A percentile compares a stretch with the other conserved stretches of the same genome.
Conservation (phyloP, 2,113 vertebrate species). For the Prolemur simus region DNA sequence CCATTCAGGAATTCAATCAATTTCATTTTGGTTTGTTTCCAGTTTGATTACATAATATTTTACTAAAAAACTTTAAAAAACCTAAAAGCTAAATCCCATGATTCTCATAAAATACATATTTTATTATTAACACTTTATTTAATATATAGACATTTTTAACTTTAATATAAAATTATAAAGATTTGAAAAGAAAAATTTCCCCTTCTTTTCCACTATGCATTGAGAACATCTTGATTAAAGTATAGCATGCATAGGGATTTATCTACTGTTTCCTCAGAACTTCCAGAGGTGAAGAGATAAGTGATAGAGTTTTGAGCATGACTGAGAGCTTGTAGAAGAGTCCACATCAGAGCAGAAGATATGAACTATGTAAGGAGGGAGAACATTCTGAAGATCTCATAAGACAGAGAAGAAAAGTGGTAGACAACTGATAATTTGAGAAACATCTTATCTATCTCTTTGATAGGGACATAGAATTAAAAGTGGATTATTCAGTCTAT, state of each 20-base stretch:
- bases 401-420: neutral
- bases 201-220: neutral
- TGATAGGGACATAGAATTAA: neutral
- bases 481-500: neutral
- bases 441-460: neutral
- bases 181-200: neutral
- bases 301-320: neutral
- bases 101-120: neutral
- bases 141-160: neutral
- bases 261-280: neutral
- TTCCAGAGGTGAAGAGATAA: neutral
- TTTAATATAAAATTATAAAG: neutral
- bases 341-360: neutral
- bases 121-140: neutral
- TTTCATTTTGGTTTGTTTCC: neutral
- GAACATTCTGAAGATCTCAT: neutral
- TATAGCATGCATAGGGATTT: neutral
- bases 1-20: neutral
- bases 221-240: neutral
- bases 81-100: neutral
- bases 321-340: neutral
- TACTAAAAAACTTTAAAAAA: neutral
- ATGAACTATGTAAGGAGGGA: neutral
- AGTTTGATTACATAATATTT: neutral
- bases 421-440: neutral